Conservation (phyloP, 2,113 vertebrate genomes). For the Chitala chitala region DNA sequence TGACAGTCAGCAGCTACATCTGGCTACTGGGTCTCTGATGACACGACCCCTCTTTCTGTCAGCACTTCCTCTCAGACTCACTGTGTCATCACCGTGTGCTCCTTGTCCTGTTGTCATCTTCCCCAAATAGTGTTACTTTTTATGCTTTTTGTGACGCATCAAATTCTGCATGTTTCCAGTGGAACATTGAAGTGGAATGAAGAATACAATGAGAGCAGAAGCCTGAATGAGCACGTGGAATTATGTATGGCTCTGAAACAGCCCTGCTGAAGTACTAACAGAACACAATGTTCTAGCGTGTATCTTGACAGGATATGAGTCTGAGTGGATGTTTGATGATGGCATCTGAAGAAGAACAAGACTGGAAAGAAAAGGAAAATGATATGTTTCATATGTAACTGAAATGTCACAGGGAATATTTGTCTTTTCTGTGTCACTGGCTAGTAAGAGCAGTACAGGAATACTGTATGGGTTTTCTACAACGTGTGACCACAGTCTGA, state of each 20-base stretch:
- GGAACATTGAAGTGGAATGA: not conserved
- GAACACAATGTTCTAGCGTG: slow-evolving; percentile 2
- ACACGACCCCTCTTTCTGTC: slow-evolving; percentile 63
- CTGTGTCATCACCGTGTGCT: slow-evolving; percentile 43
- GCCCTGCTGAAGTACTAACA: not conserved
- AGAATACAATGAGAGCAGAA: not conserved
- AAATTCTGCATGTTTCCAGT: not conserved
- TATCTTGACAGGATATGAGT: not conserved
- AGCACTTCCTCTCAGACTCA: slow-evolving; percentile 47
- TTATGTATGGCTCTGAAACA: not conserved
- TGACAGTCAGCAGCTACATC: slow-evolving; percentile 98
- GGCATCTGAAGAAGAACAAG: not conserved
- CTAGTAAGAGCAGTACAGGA: not conserved
- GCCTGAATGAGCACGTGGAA: not conserved
- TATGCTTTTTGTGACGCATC: slow-evolving; percentile 31
- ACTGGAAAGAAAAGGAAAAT: not conserved
- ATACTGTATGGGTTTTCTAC: no score
- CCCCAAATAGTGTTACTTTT: slow-evolving; percentile 37
- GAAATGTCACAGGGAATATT: not conserved
- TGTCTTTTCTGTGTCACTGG: not conserved
- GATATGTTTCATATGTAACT: not conserved
- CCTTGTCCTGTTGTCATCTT: slow-evolving; percentile 58
- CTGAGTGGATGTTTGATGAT: not conserved
- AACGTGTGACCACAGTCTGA: no score
- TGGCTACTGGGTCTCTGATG: slow-evolving; percentile 99